Evolutionary conservation across 2,113 vertebrate species (phyloP).

Genomic region (Pygoscelis adeliae): DNA sequence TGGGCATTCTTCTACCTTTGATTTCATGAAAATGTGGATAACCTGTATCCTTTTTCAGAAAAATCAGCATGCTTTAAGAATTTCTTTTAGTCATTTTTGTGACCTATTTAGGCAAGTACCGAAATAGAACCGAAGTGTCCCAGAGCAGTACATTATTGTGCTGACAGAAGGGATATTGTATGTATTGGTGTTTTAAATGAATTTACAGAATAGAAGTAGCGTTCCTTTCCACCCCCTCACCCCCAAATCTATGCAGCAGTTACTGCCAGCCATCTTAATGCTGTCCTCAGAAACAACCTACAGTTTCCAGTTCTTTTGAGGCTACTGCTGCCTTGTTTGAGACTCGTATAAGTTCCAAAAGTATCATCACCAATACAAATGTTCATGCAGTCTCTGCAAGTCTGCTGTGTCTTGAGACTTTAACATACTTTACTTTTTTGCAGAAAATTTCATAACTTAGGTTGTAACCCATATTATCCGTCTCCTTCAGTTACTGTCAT

Average conservation of each 20-base stretch:
- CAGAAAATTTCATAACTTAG: neutral
- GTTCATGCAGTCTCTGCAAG: neutral
- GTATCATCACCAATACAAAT: neutral
- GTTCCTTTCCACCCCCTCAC: neutral
- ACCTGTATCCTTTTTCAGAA: neutral
- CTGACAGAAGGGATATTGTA: neutral
- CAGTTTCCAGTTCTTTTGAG: neutral
- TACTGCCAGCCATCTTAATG: neutral
- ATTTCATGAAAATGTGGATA: neutral
- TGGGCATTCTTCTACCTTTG: neutral
- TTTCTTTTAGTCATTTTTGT: neutral
- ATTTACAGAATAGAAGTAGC: neutral
- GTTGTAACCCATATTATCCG: neutral
- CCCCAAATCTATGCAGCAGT: neutral
- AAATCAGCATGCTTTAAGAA: neutral
- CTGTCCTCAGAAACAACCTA: neutral
- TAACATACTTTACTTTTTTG: neutral
- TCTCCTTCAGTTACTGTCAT: neutral
- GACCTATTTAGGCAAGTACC: slow-evolving; percentile 18
- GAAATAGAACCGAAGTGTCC: slow-evolving; percentile 15
- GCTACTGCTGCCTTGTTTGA: neutral
- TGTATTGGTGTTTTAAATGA: neutral
- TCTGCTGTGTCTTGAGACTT: neutral
- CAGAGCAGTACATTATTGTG: neutral
- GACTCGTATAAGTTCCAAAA: neutral